Base-by-base conservation (phyloP, 2,888 invertebrate species). In the Trissonchulus latispiculum region DNA sequence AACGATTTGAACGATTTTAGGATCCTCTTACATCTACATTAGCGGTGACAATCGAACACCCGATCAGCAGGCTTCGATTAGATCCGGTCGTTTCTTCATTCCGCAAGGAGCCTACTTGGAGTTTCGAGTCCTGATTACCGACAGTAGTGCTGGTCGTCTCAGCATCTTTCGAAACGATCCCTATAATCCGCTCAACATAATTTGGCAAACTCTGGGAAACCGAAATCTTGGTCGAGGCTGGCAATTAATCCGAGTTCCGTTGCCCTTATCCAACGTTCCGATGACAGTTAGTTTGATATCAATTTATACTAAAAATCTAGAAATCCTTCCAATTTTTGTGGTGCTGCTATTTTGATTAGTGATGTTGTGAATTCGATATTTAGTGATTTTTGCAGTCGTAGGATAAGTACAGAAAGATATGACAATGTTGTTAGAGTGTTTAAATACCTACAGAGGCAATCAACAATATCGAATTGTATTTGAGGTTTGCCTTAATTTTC, bases 111-210 rank as follows among this genome's bases (percentile, higher is more conserved):
- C 74, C 28, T 71, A n/a, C 48, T 23, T 74, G 36, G 67, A 74
- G 28, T 74, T 74, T 33, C n/a, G 29, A n/a, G 71, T 59, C n/a
- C 68, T 70, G 70, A 37, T 74, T 61, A 71, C 66, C 28, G 64
- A 74, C 31, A 33, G 67, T 1, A 68, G 23, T 1, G 15, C 33
- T 15, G 73, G 73, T n/a, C 73, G 71, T 29, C 62, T 73, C 32
- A 36, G 61, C 28, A 29, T 73, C 33, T 73, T 69, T 35, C 70
- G 59, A 32, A 66, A 61, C 28, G 71, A 71, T n/a, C 18, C 36
- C 3, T 31, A 48, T 23, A 3, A 18, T 69, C 15, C 29, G 3
- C 31, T 23, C 3, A 71, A 71, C 32, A 15, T 71, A 2, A 3
- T 71, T 23, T 71, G 72, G 72, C 67, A 72, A 29, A 29, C 37